Conservation (phyloP, 1,140 invertebrate species). For the Leptoteleia sp. region DNA sequence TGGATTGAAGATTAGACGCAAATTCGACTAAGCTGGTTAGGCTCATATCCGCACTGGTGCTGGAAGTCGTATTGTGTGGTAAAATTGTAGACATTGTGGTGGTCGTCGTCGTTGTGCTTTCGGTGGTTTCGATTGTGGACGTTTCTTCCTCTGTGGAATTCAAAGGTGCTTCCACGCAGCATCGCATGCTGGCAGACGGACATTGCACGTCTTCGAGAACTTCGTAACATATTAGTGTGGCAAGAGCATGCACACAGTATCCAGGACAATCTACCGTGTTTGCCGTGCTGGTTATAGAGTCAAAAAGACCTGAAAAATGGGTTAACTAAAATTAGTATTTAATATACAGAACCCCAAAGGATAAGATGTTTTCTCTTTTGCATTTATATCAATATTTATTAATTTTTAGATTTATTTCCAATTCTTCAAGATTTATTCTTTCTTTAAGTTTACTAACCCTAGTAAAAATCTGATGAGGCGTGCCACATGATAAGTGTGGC, state of each 20-base stretch:
- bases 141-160: slow-evolving; percentile 70
- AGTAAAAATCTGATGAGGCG: no score
- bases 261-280: slow-evolving; percentile 92
- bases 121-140: slow-evolving; percentile 44
- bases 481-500: no score
- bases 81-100: slow-evolving; percentile 74
- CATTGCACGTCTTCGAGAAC: slow-evolving; percentile 90
- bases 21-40: slow-evolving; percentile 35
- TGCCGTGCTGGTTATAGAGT: slow-evolving; percentile 90
- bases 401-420: no score
- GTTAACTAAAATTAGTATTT: no score
- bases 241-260: slow-evolving; percentile 90
- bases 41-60: slow-evolving; percentile 2
- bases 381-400: no score
- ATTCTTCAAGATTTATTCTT: no score
- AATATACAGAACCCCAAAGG: no score
- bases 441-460: no score
- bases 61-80: slow-evolving; percentile 48
- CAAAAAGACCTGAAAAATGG: slow-evolving; percentile 87
- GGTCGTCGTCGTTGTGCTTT: slow-evolving; percentile 72
- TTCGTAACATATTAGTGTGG: slow-evolving; percentile 91
- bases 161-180: slow-evolving; percentile 87
- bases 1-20: slow-evolving; percentile 36
- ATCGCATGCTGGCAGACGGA: slow-evolving; percentile 89
- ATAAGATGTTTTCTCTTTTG: no score